phyloP scores from a whole-genome alignment of 2,797 vertebrate species.

The Gila robusta region DNA sequence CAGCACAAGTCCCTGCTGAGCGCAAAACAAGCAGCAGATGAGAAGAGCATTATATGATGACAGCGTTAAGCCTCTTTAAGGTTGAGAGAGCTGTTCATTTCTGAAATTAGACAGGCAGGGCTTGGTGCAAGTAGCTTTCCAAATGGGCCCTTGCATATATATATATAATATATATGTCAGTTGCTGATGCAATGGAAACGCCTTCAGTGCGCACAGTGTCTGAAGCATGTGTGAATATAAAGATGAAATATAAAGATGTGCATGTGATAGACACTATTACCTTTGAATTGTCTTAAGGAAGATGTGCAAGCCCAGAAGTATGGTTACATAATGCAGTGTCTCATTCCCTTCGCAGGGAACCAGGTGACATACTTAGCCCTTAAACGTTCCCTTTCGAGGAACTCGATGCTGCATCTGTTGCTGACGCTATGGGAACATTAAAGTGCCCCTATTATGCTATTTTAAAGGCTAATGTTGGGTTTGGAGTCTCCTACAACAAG shows the following conservation, averaged over 20 bases:
- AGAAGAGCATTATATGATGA: not conserved
- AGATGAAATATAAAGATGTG: no score
- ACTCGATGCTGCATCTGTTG: not conserved
- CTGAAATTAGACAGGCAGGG: not conserved
- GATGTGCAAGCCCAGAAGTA: not conserved
- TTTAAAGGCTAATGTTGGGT: no score
- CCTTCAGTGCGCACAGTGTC: not conserved
- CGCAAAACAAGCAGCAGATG: slow-evolving; percentile 1
- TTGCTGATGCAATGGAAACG: no score
- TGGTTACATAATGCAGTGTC: not conserved
- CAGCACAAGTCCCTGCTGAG: slow-evolving; percentile 18
- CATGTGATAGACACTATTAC: not conserved
- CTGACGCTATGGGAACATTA: not conserved
- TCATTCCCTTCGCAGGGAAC: not conserved
- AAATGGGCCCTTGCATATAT: not conserved
- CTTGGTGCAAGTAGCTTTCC: not conserved
- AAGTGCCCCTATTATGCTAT: no score
- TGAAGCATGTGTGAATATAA: not conserved
- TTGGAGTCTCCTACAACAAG: no score
- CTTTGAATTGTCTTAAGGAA: not conserved
- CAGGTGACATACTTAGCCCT: not conserved
- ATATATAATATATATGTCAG: not conserved
- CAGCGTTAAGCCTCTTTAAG: slow-evolving; percentile 34
- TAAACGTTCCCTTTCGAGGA: not conserved
- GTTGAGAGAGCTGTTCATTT: slow-evolving; percentile 5